phyloP scores from a whole-genome alignment of 2,113 vertebrate species.

The Ameiurus melas region DNA sequence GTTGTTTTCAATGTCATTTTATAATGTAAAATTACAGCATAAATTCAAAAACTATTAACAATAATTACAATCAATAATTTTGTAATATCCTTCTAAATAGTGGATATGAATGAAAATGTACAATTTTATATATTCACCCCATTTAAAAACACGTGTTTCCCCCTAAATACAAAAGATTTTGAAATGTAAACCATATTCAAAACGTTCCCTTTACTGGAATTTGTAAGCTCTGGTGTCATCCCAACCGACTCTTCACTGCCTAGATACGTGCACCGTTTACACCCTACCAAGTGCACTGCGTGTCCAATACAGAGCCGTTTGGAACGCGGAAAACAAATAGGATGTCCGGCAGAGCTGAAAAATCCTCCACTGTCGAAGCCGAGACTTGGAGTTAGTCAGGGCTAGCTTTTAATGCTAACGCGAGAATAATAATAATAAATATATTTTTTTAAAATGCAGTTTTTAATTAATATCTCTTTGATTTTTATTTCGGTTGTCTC shows the following conservation, averaged over 20 bases:
- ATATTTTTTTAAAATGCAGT: conserved; percentile 60
- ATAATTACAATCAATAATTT: background rate
- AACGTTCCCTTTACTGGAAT: background rate
- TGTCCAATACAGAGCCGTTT: background rate
- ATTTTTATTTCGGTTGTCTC: conserved; percentile 57
- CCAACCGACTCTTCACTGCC: background rate
- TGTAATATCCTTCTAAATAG: background rate
- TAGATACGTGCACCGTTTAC: background rate
- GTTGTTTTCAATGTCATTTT: background rate
- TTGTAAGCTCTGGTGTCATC: background rate
- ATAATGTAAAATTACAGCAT: background rate
- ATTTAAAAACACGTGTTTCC: background rate
- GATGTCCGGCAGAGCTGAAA: background rate
- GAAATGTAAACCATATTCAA: background rate
- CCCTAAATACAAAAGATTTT: background rate
- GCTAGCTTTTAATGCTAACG: conserved; percentile 28
- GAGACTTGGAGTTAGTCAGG: background rate
- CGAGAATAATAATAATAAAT: background rate
- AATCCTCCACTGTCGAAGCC: background rate
- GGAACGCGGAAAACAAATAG: background rate
- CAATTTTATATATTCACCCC: too few species aligned
- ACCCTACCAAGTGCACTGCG: background rate
- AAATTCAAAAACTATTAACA: background rate
- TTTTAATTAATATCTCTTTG: conserved; percentile 48
- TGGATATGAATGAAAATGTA: background rate